phyloP scores from a whole-genome alignment of 2,797 vertebrate species.

The Pelodytes ibericus region DNA sequence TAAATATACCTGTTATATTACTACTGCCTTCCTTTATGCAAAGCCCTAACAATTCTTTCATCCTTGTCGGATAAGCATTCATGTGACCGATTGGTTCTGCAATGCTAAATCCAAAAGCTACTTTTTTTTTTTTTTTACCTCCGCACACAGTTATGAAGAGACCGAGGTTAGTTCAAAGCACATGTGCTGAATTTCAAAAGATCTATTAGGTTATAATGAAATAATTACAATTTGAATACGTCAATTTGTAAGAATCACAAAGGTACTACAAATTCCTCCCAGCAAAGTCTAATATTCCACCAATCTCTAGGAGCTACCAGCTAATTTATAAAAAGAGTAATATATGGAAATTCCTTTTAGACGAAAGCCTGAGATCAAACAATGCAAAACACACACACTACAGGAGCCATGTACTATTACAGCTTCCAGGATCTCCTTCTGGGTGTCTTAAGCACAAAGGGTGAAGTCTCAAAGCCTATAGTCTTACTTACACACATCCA shows the following conservation, averaged over 20 bases:
- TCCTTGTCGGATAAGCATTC: constrained; percentile 52
- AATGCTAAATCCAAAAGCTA: constrained; percentile 59
- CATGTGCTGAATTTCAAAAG: constrained; percentile 58
- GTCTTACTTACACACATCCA: too few relatives aligned
- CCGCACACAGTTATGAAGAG: constrained; percentile 34
- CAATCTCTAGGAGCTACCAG: background rate
- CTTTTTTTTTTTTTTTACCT: constrained; percentile 45
- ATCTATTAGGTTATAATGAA: constrained; percentile 60
- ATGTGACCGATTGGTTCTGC: constrained; percentile 59
- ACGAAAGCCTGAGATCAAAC: background rate
- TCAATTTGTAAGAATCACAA: constrained; percentile 49
- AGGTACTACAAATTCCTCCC: constrained; percentile 15
- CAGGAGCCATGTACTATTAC: too few relatives aligned
- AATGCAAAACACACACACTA: too few relatives aligned
- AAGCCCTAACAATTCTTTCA: constrained; percentile 56
- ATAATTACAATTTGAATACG: constrained; percentile 42
- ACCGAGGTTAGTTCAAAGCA: constrained; percentile 19
- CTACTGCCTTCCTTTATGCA: constrained; percentile 63
- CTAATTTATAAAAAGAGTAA: background rate
- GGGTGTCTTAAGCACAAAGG: too few relatives aligned
- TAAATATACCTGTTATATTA: constrained; percentile 64
- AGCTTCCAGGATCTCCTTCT: too few relatives aligned
- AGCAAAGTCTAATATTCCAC: background rate
- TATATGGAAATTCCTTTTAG: background rate
- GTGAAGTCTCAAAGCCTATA: too few relatives aligned